Conservation (phyloP, 1,140 invertebrate species). For the Philotrypesis tridentata region DNA sequence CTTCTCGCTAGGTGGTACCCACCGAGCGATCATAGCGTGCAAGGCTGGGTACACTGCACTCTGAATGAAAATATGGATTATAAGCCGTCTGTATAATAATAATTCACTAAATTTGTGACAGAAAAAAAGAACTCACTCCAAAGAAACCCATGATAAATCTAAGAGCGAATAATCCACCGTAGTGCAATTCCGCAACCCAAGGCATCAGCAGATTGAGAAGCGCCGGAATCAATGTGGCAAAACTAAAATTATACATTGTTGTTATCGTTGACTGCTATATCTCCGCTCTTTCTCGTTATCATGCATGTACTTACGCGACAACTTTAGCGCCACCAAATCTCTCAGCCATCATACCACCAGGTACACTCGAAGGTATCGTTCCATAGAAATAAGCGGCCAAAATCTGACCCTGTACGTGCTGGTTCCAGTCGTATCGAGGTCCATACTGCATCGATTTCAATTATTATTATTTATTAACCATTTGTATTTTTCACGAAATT, state of each 20-base stretch:
- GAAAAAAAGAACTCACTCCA: constrained; percentile 75
- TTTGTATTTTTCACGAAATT: neutral
- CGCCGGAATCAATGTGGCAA: constrained; percentile 79
- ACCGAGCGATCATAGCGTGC: constrained; percentile 82
- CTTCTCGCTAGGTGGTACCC: constrained; percentile 85
- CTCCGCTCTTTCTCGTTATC: no score
- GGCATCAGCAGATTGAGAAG: constrained; percentile 82
- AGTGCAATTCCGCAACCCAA: constrained; percentile 77
- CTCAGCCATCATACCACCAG: constrained; percentile 83
- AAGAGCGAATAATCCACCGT: constrained; percentile 76
- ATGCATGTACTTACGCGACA: constrained; percentile 76
- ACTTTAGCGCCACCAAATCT: constrained; percentile 82
- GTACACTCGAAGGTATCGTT: constrained; percentile 73
- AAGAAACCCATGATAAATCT: constrained; percentile 81
- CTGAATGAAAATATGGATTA: constrained; percentile 64
- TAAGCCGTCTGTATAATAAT: neutral
- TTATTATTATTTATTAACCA: neutral
- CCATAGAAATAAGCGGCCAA: constrained; percentile 82
- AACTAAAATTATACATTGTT: constrained; percentile 58
- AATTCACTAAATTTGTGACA: neutral
- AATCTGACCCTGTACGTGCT: constrained; percentile 78
- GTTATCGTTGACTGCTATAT: neutral
- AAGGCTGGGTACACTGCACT: constrained; percentile 83
- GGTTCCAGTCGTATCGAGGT: constrained; percentile 76
- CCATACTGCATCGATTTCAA: constrained; percentile 67